These are phyloP conservation scores for Rhopilema esculentum DNA, from an alignment of 30 jellyfish, hydroid and myxozoan species.

Conservation along the genomic window DNA sequence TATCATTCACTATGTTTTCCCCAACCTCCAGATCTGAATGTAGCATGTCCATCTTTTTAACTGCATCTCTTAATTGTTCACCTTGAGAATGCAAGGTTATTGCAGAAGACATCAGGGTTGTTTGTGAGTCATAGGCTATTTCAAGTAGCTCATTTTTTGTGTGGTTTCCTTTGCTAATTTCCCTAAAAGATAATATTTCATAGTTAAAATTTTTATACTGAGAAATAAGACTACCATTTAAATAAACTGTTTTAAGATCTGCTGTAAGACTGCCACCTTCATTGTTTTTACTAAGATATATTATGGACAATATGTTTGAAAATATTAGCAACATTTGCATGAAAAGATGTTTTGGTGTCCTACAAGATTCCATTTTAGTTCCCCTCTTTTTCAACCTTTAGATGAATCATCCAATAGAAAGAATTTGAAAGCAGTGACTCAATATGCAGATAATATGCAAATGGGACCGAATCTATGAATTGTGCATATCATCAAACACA, in stretches of 20 bases:
- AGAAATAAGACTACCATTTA: neutral
- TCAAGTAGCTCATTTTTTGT: slow-evolving; percentile 67
- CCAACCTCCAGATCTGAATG: slow-evolving; percentile 79
- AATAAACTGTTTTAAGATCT: neutral
- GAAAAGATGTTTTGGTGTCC: too few species aligned
- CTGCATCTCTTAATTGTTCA: slow-evolving; percentile 66
- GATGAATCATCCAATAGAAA: too few species aligned
- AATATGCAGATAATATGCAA: too few species aligned
- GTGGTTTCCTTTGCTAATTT: neutral
- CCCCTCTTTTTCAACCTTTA: too few species aligned
- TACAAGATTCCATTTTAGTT: too few species aligned
- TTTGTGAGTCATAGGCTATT: slow-evolving; percentile 78
- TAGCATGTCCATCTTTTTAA: slow-evolving; percentile 56
- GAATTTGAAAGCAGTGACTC: too few species aligned
- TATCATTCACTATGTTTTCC: slow-evolving; percentile 70
- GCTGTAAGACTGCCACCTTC: too few species aligned
- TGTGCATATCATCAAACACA: too few species aligned
- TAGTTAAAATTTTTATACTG: neutral
- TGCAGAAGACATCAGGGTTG: slow-evolving; percentile 75
- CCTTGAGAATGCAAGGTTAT: slow-evolving; percentile 83
- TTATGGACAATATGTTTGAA: too few species aligned
- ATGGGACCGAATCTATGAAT: too few species aligned
- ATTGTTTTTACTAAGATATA: too few species aligned
- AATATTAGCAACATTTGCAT: too few species aligned
- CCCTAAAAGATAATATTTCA: neutral